Conservation (phyloP, 2,113 vertebrate genomes). For the Ciconia maguari region DNA sequence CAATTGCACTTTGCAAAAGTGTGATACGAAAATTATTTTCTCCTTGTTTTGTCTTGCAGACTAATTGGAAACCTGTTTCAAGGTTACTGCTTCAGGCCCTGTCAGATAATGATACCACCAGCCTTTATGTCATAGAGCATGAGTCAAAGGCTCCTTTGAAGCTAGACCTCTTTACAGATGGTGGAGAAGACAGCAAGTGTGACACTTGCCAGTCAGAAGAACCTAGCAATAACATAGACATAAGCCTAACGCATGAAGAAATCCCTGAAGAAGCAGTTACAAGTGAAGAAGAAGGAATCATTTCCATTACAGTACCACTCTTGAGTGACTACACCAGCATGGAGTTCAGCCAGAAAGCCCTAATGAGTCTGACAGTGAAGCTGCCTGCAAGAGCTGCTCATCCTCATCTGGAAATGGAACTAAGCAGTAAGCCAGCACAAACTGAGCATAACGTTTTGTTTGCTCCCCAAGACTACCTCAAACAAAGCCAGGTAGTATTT, state of each 20-base stretch:
- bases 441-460: not conserved
- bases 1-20: not conserved
- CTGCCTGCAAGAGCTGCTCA: not conserved
- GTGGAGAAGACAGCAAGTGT: not conserved
- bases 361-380: not conserved
- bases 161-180: not conserved
- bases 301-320: constrained; percentile 7
- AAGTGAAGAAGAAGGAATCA: not conserved
- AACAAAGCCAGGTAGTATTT: constrained; percentile 30
- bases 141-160: constrained; percentile 3
- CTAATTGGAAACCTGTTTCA: not conserved
- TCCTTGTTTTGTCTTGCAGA: not conserved
- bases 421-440: not conserved
- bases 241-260: not conserved
- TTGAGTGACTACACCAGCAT: constrained; percentile 79
- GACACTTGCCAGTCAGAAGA: not conserved
- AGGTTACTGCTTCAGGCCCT: not conserved
- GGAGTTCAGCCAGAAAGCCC: constrained; percentile 66
- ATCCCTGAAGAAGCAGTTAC: not conserved
- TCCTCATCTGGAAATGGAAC: not conserved
- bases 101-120: constrained; percentile 59
- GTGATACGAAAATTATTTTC: not conserved
- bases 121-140: constrained; percentile 66
- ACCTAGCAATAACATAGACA: not conserved
- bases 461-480: constrained; percentile 37